phyloP scores from a whole-genome alignment of 2,888 invertebrate species.

The Meiosimyza decipiens region DNA sequence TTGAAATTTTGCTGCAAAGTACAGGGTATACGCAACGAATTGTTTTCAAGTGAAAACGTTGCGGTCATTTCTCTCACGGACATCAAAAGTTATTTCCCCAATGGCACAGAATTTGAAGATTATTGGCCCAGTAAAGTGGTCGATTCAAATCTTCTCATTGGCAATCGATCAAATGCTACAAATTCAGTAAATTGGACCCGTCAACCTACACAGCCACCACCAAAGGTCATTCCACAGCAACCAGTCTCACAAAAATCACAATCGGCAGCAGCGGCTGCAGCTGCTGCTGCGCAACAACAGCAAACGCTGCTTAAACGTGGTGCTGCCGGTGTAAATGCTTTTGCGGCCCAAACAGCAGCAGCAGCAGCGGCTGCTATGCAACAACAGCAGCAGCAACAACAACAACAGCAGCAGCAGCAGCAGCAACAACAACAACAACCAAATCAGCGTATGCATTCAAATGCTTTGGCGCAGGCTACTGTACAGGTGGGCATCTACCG shows the following conservation, averaged over 20 bases:
- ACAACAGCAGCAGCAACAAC: slow-evolving; percentile 55
- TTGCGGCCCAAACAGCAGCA: slow-evolving; percentile 51
- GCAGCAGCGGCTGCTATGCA: slow-evolving; percentile 64
- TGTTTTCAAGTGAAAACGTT: slow-evolving; percentile 91
- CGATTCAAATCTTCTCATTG: slow-evolving; percentile 81
- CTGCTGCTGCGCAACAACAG: slow-evolving; percentile 53
- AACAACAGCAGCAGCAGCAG: slow-evolving; percentile 57
- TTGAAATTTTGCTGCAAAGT: slow-evolving; percentile 95
- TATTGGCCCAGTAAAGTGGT: slow-evolving; percentile 93
- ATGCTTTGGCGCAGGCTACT: slow-evolving; percentile 64
- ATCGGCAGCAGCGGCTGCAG: slow-evolving; percentile 48
- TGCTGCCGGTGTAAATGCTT: slow-evolving; percentile 41
- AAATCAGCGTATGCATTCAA: slow-evolving; percentile 54
- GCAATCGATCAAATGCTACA: slow-evolving; percentile 70
- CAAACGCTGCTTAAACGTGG: slow-evolving; percentile 57
- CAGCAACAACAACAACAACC: slow-evolving; percentile 42
- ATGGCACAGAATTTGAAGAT: slow-evolving; percentile 89
- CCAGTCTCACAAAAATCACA: slow-evolving; percentile 58
- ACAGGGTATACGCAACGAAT: slow-evolving; percentile 89
- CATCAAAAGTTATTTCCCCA: slow-evolving; percentile 90
- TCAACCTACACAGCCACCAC: slow-evolving; percentile 79
- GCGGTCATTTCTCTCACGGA: slow-evolving; percentile 90
- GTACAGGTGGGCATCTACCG: slow-evolving; percentile 60
- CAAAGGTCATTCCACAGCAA: slow-evolving; percentile 60
- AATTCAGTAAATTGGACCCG: slow-evolving; percentile 82